Evolutionary conservation across 2,888 invertebrate genomes (phyloP), one percentile per base, ranked within the genome.

Genomic region (Drosophila leonis): DNA sequence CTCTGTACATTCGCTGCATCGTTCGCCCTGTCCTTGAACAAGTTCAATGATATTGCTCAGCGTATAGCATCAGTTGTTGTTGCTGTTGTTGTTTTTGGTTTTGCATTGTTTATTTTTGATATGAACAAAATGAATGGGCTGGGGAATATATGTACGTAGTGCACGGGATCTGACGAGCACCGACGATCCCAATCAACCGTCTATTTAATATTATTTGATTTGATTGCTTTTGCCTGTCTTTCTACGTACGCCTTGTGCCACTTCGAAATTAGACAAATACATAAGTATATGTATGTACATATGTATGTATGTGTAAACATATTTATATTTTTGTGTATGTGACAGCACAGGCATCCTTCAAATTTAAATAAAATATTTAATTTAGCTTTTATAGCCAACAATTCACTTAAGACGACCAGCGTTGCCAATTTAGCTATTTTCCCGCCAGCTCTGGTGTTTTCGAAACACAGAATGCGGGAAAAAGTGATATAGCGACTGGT

Each of bases 41-140:
- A 89, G 85, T 89, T 86, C 90, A 86, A 82, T 72, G 90, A 76
- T 84, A 66, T 80, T 71, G 57, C 39, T 51, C 55, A 56, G 24
- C 52, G 42, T n/a, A 48, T 55, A 65, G 29, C 51, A 74, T 67
- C 41, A 39, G 20, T 65, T 75, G 24, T 24, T 46, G 15, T 46
- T 35, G 33, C 10, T 44, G 24, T 20, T 13, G 78, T 72, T 71
- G 41, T 33, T 69, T 68, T 52, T 63, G 44, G 71, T 1, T 18
- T 18, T 44, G 13, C 59, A 68, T 69, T 71, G 49, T 84, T 70
- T 79, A 55, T 71, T 63, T 63, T 49, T 71, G 54, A 79, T 72
- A 75, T 46, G 27, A 70, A 68, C 18, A 70, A 68, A 71, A 68
- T 51, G 52, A 64, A 57, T 55, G 7, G 46, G 20, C 6, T 2